Evolutionary conservation across 2,113 vertebrate species (phyloP).

Genomic region (Siniperca knerii): DNA sequence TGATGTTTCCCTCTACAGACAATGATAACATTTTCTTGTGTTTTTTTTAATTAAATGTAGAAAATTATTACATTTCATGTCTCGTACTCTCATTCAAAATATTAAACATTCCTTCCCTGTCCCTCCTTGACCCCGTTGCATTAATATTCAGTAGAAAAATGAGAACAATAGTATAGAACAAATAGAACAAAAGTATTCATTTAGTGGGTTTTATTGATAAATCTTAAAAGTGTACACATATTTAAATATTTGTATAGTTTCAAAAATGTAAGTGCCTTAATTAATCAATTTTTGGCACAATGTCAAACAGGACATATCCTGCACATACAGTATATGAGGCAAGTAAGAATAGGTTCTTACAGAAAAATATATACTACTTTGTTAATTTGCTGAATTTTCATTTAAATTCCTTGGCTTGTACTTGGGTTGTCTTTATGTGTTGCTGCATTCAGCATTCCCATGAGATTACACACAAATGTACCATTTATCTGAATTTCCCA

Average conservation of each 20-base stretch:
- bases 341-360: not conserved
- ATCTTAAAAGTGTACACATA: constrained; percentile 9
- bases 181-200: not conserved
- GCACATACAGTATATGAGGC: constrained; percentile 18
- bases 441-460: constrained; percentile 8
- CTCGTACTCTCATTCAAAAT: not conserved
- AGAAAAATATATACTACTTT: constrained; percentile 37
- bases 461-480: constrained; percentile 8
- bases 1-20: no score
- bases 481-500: constrained; percentile 1
- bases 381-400: not conserved
- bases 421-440: not conserved
- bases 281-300: constrained; percentile 33
- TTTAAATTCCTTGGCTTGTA: constrained; percentile 14
- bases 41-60: not conserved
- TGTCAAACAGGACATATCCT: constrained; percentile 14
- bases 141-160: not conserved
- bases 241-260: constrained; percentile 14
- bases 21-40: not conserved
- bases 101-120: not conserved
- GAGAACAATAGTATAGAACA: not conserved
- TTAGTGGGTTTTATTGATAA: constrained; percentile 49
- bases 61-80: not conserved
- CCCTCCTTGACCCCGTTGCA: not conserved
- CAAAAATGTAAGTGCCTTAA: constrained; percentile 11